A percentile compares a stretch with the other conserved stretches of the same genome.
Evolutionary conservation across 2,113 vertebrate species (phyloP).

Genomic region (Butorides virescens): DNA sequence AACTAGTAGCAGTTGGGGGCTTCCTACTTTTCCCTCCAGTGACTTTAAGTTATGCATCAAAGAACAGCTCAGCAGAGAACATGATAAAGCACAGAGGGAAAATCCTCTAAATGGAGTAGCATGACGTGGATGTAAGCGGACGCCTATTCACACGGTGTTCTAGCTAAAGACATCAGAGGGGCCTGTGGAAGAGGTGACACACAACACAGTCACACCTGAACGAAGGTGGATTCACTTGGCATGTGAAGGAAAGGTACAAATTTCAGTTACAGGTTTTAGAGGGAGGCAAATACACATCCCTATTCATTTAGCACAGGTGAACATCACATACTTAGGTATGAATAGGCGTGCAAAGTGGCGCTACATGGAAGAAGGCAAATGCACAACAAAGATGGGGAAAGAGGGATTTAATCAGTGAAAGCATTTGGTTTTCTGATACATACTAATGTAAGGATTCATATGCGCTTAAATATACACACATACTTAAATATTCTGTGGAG

Average conservation of each 20-base stretch:
- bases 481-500: background rate
- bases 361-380: background rate
- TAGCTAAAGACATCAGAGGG: background rate
- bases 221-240: background rate
- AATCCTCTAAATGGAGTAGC: background rate
- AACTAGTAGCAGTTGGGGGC: background rate
- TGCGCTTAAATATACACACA: background rate
- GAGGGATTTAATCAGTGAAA: background rate
- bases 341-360: background rate
- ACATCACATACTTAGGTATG: background rate
- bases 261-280: background rate
- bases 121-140: background rate
- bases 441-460: background rate
- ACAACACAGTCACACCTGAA: background rate
- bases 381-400: background rate
- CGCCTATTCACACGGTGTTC: background rate
- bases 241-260: background rate
- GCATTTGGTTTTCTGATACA: background rate
- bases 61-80: background rate
- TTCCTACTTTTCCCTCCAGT: background rate
- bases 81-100: background rate
- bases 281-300: background rate
- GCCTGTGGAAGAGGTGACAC: background rate
- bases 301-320: background rate
- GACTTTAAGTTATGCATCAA: background rate